Evolutionary conservation across 2,113 vertebrate species (phyloP), one percentile per base, ranked within the genome.

Genomic region (Anser brachyrhynchus): DNA sequence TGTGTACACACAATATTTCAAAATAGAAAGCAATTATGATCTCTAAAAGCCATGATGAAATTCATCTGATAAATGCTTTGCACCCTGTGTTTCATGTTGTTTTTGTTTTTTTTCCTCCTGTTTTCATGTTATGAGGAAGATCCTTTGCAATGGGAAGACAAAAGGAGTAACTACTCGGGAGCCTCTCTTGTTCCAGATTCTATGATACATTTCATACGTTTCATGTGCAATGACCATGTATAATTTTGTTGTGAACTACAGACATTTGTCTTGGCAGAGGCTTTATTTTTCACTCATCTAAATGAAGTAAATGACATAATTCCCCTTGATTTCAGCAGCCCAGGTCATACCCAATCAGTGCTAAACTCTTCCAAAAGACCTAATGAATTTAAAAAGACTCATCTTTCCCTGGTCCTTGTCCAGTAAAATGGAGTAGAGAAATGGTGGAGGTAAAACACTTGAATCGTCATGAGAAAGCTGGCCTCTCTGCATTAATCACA

Each of bases 401-500:
- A 61, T 89, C 81, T 93, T 84, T 94, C 31, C 6, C 39, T 9
- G 51, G 44, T 62, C 44, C 22, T 79, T 70, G 74, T 70, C 70
- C 55, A 3, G 37, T 75, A 91, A 96, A 84, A 78, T 39, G 41
- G 71, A 85, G 67, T 69, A 85, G 75, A 92, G 72, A 92, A 93
- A 57, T 65, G 54, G 59, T 81, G 41, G 52, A 91, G 86, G 65
- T 78, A 73, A 57, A 87, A 79, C 80, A 93, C 74, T 94, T 90
- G 37, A 94, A 76, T 91, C 74, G 90, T 95, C 49, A 79, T 59
- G 86, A 92, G 90, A 92, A 92, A 39, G 70, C 79, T 83, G 73
- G 57, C 41, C 76, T 94, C 82, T 13, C 72, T 92, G 70, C 62
- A 84, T 81, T 94, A 94, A 95, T 92, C 49, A 20, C 87, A 84